phyloP scores from a whole-genome alignment of 2,113 vertebrate species.

The Callipepla californica region DNA sequence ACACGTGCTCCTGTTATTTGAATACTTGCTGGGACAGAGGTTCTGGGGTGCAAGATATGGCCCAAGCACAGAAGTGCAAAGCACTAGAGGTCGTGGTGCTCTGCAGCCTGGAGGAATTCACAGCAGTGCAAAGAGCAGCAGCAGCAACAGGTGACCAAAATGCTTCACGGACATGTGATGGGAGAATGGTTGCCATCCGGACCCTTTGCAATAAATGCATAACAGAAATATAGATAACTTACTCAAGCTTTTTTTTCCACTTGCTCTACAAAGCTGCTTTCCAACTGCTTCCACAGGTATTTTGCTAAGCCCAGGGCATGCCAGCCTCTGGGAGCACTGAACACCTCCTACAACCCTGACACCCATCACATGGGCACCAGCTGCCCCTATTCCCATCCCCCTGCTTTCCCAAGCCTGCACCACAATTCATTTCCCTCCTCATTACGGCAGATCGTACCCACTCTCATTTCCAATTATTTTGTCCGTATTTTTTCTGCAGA shows the following conservation, averaged over 20 bases:
- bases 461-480: background rate
- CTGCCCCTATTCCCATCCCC: background rate
- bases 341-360: background rate
- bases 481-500: background rate
- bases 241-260: background rate
- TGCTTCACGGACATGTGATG: background rate
- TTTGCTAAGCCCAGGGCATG: background rate
- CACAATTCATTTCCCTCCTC: background rate
- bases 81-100: slow-evolving; percentile 54
- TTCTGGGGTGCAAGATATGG: background rate
- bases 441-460: background rate
- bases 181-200: background rate
- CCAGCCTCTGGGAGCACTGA: background rate
- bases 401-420: background rate
- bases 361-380: background rate
- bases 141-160: background rate
- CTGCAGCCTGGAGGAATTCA: background rate
- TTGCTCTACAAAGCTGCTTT: background rate
- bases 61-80: background rate
- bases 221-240: background rate
- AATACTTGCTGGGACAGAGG: slow-evolving; percentile 22
- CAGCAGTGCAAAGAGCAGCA: background rate
- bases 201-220: background rate
- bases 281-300: background rate
- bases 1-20: slow-evolving; percentile 37